Base-by-base conservation (phyloP, 35 echinoderm and acorn worm genomes). In the Acanthaster planci region DNA sequence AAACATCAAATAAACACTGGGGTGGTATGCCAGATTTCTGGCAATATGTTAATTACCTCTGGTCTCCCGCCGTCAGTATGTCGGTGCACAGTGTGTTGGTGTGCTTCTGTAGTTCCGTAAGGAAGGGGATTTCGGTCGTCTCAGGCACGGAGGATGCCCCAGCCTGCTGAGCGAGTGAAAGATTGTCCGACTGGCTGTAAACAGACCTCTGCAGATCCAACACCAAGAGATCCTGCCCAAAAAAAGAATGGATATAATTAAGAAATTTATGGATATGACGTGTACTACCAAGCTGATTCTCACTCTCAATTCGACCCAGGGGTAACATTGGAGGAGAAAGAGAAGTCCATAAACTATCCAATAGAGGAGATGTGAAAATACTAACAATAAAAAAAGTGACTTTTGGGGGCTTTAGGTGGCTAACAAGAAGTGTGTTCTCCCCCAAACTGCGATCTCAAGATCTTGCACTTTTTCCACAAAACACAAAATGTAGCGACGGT, bases 61-160 rank as follows among this genome's bases (percentile, higher is more conserved):
- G 86, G 16, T 80, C 83, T 64, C 76, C 82, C 39, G 94, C 78
- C 84, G 76, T 92, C 8, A 97, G 78, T 52, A 97, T 92, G 30
- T 92, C 94, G 67, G 86, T 75, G 78, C 94, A 97, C 3, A 97
- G 90, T 34, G 78, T 78, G 67, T 67, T 89, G 30, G 94, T 92
- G 79, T 97, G 90, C 72, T 92, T 97, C 58, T 92, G 94, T 38
- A 97, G 82, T 40, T 97, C 94, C 12, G 67, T 80, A 31, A 97
- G 84, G 77, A 97, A 87, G 1, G 94, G 94, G 10, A 97, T 89
- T 52, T 89, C 55, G 64, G 55, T 80, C 19, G 27, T 78, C 55
- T 97, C 94, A 26, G 83, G 84, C 23, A 29, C 34, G 22, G 79
- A 59, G 22, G 79, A 59, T 19, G 72, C 36, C 53, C 76, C 53